Evolutionary conservation across 2,888 invertebrate species (phyloP), one percentile per base, ranked within the genome.

Genomic region (Steromphala cineraria): DNA sequence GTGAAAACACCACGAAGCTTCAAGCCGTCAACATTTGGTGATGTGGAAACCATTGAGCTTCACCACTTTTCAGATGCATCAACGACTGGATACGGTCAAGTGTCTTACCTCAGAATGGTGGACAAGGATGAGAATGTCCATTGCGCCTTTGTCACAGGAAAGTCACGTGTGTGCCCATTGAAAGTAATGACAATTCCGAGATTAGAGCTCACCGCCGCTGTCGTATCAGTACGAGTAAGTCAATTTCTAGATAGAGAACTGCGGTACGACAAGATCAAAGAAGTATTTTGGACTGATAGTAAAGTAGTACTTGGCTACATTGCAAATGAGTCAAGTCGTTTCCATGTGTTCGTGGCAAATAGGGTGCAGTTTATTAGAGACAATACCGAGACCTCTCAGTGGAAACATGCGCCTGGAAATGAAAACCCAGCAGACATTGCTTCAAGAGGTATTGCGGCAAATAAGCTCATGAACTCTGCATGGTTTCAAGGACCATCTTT

Each of bases 11-110:
- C n/a, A 17, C 78, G 85, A 36, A 84, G 83, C 79, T 62, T 81
- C 21, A 86, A 81, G 55, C 87, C 86, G 7, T 31, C 21, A 5
- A 80, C 71, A 2, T 86, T 87, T 82, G 86, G 83, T 2, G 56
- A 80, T 0, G 67, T 83, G 7, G 24, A 28, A 13, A n/a, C 24
- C 1, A 46, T 74, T 0, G 79, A 86, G 67, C 31, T 88, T 21
- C 87, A 88, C 76, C 84, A 84, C 52, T 88, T 88, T 74, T 83
- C 83, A 15, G 87, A 88, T 85, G 84, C 85, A 0, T 83, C 84
- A 79, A 75, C 53, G 0, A 21, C 10, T 36, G 36, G 86, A 62
- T 88, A 88, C 78, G 86, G 87, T 8, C 83, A 84, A 55, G 86
- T 84, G 62, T 83, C 84, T 19, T 87, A 86, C 80, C 19, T 87